Percentiles rank a stretch among this genome's conserved stretches.
Evolutionary conservation across 37 sponge, comb jelly and placozoan species (phyloP).

Genomic region (Amphimedon queenslandica): DNA sequence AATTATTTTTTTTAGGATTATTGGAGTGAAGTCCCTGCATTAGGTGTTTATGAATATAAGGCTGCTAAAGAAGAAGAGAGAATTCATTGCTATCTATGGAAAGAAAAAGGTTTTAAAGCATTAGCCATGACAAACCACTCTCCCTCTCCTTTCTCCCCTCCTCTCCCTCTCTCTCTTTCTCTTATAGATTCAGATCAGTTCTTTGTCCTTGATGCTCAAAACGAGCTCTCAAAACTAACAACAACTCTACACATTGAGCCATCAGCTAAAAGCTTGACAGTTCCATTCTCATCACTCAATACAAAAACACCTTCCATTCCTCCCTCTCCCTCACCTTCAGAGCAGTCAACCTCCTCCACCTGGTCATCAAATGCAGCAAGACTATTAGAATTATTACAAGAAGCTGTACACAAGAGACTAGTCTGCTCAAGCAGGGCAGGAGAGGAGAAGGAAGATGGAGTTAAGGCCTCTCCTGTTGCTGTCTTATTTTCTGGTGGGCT

Average conservation of each 20-base stretch:
- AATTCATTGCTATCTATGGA: neutral
- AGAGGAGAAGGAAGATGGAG: too few relatives aligned
- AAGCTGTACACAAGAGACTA: conserved; percentile 50
- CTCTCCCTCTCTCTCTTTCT: too few relatives aligned
- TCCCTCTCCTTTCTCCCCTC: too few relatives aligned
- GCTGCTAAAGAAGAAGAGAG: too few relatives aligned
- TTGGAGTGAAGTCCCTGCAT: conserved; percentile 78
- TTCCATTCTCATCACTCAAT: conserved; percentile 51
- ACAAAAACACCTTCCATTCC: neutral
- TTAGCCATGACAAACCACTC: too few relatives aligned
- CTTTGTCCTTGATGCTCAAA: too few relatives aligned
- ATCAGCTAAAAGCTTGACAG: too few relatives aligned
- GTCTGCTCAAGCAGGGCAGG: conserved; percentile 33
- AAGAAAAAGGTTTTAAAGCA: neutral
- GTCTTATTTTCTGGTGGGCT: conserved; percentile 94
- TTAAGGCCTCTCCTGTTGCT: too few relatives aligned
- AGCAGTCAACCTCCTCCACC: neutral
- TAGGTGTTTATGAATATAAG: conserved; percentile 55
- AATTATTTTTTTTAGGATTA: conserved; percentile 29
- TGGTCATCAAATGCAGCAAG: conserved; percentile 8
- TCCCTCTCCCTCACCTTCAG: neutral
- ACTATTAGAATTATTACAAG: conserved; percentile 47
- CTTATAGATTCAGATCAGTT: too few relatives aligned
- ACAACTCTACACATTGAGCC: too few relatives aligned
- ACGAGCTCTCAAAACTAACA: too few relatives aligned